Evolutionary conservation across 2,797 vertebrate species (phyloP).

Genomic region (Falco peregrinus): DNA sequence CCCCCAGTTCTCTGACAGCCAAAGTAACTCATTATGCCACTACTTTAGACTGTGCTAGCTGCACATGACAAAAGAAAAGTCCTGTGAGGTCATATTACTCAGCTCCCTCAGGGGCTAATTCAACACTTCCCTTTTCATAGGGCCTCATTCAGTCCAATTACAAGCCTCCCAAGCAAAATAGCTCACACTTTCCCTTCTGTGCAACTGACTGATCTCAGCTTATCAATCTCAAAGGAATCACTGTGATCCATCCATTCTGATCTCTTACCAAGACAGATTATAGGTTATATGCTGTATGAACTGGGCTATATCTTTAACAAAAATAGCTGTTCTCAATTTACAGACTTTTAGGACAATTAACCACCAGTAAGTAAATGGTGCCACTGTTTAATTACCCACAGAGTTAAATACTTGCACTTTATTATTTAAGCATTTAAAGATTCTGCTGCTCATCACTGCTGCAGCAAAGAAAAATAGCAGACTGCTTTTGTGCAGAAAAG

Average conservation of each 20-base stretch:
- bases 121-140: slow-evolving; percentile 69
- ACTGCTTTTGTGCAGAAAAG: not conserved
- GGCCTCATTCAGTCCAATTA: slow-evolving; percentile 63
- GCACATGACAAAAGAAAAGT: slow-evolving; percentile 61
- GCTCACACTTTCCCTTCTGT: slow-evolving; percentile 58
- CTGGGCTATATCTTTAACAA: not conserved
- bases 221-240: slow-evolving; percentile 47
- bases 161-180: slow-evolving; percentile 45
- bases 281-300: slow-evolving; percentile 19
- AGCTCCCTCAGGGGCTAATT: slow-evolving; percentile 67
- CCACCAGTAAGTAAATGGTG: not conserved
- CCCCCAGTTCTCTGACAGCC: slow-evolving; percentile 45
- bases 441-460: not conserved
- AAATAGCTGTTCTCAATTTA: slow-evolving; percentile 36
- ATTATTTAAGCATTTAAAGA: not conserved
- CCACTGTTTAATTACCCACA: not conserved
- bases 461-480: not conserved
- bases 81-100: slow-evolving; percentile 68
- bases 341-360: slow-evolving; percentile 18
- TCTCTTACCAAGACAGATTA: not conserved
- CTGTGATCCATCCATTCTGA: not conserved
- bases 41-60: slow-evolving; percentile 50
- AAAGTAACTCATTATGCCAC: slow-evolving; percentile 65
- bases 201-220: slow-evolving; percentile 35
- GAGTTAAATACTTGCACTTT: not conserved